phyloP scores from a whole-genome alignment of 92 coral and sea anemone species.

The Pocillopora grandis region DNA sequence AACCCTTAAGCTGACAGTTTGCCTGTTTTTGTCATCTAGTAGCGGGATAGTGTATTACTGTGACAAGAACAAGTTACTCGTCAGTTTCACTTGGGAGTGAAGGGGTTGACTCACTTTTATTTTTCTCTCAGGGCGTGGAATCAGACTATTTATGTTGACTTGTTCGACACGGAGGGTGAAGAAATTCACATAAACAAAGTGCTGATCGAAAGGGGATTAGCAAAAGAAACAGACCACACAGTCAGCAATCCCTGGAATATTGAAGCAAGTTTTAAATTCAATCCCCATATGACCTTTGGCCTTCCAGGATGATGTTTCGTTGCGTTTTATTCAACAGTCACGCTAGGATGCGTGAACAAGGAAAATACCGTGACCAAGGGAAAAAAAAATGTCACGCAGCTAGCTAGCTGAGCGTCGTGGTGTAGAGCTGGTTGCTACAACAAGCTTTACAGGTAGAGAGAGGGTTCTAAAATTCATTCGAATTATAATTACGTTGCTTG shows the following conservation, averaged over 20 bases:
- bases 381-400: too few species aligned
- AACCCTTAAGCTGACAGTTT: too few species aligned
- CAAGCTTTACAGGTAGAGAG: too few species aligned
- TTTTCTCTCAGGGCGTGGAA: constrained; percentile 56
- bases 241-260: constrained; percentile 54
- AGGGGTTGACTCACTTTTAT: not conserved
- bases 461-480: not conserved
- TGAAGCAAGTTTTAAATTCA: constrained; percentile 19
- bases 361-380: too few species aligned
- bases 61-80: too few species aligned
- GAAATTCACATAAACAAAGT: constrained; percentile 77
- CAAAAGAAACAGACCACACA: constrained; percentile 49
- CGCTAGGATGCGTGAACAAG: too few species aligned
- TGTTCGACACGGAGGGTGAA: constrained; percentile 73
- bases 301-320: constrained; percentile 44
- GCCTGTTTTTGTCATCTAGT: too few species aligned
- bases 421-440: not conserved
- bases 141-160: constrained; percentile 77
- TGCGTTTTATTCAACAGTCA: not conserved
- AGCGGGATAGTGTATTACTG: too few species aligned
- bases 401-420: too few species aligned
- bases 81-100: not conserved
- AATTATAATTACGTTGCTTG: not conserved
- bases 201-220: constrained; percentile 76
- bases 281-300: constrained; percentile 33